Evolutionary conservation across 1,140 invertebrate species (phyloP).

Genomic region (Lordiphosa clarofinis): DNA sequence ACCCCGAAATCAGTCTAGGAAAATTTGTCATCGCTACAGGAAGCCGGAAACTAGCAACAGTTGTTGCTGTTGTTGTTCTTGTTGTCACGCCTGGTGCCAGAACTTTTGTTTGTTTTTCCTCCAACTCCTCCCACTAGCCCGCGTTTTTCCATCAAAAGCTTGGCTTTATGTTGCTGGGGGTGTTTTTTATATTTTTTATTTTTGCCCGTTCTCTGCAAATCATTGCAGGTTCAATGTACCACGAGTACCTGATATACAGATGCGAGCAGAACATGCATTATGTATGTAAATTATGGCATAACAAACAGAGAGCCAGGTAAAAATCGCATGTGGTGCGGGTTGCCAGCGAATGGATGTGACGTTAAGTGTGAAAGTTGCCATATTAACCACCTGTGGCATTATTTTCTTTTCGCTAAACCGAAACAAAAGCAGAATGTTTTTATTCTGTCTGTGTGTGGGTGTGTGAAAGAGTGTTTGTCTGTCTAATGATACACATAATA

Average conservation of each 20-base stretch:
- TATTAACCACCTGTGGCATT: constrained; percentile 72
- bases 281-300: constrained; percentile 74
- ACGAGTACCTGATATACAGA: constrained; percentile 44
- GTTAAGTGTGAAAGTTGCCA: constrained; percentile 68
- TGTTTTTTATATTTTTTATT: no score
- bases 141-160: background rate
- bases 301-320: constrained; percentile 31
- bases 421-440: constrained; percentile 49
- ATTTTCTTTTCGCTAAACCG: constrained; percentile 10
- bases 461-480: constrained; percentile 13
- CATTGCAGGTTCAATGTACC: constrained; percentile 71
- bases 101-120: constrained; percentile 43
- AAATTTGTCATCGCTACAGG: constrained; percentile 69
- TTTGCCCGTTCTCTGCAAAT: constrained; percentile 31
- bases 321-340: background rate
- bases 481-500: constrained; percentile 65
- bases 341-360: constrained; percentile 38
- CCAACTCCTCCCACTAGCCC: no score
- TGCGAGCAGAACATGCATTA: constrained; percentile 58
- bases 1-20: constrained; percentile 1
- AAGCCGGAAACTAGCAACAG: constrained; percentile 75
- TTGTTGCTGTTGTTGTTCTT: constrained; percentile 45
- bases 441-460: constrained; percentile 51
- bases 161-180: background rate
- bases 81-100: constrained; percentile 36